These are phyloP conservation scores for Percopsis omiscomaycus DNA, from an alignment of 2,797 vertebrate species.

Conservation along the genomic window DNA sequence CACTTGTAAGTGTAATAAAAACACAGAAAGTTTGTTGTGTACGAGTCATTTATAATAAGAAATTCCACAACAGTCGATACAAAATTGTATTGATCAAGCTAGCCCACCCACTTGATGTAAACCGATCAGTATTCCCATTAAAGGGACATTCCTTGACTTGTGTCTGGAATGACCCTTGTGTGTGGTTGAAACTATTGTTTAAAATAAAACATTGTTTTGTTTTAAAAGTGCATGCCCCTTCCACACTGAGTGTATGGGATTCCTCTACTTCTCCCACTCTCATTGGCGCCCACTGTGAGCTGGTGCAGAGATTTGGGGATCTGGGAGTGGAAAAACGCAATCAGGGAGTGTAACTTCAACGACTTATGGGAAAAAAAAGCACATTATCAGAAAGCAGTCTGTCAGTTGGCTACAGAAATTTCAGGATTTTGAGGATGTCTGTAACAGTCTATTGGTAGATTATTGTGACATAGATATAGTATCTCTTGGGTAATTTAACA, in stretches of 20 bases:
- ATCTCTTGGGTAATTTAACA: conserved; percentile 26
- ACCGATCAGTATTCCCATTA: conserved; percentile 17
- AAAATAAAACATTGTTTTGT: too few species aligned
- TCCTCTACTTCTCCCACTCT: background rate
- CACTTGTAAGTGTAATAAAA: too few species aligned
- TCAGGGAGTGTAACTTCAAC: too few species aligned
- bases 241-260: too few species aligned
- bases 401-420: conserved; percentile 16
- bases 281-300: too few species aligned
- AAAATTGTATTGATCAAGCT: conserved; percentile 6
- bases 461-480: conserved; percentile 19
- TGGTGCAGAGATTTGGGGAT: too few species aligned
- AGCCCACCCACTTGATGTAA: conserved; percentile 7
- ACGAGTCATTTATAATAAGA: too few species aligned
- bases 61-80: too few species aligned
- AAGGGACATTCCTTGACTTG: background rate
- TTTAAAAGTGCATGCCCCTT: conserved; percentile 4
- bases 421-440: conserved; percentile 21
- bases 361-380: background rate
- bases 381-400: conserved; percentile 4
- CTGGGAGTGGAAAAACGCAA: too few species aligned
- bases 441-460: conserved; percentile 34
- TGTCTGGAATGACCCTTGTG: too few species aligned
- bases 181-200: too few species aligned
- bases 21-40: too few species aligned